A percentile compares a stretch with the other conserved stretches of the same genome.
Evolutionary conservation across 2,888 invertebrate genomes (phyloP).

Genomic region (Pyrochroa serraticornis): DNA sequence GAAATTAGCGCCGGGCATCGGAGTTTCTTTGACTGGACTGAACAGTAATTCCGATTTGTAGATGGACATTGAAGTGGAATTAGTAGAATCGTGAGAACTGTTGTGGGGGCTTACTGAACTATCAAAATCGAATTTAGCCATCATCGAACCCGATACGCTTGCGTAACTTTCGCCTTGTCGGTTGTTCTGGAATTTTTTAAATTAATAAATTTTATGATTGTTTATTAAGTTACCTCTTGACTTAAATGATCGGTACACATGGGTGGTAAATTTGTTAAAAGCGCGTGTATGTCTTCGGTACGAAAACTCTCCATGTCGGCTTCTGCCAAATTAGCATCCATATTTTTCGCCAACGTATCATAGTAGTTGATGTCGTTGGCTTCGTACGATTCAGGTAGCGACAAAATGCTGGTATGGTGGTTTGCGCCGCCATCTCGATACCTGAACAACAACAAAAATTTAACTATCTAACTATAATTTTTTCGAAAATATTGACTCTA

Average conservation of each 20-base stretch:
- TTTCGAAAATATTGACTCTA: no score
- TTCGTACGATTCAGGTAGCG: constrained; percentile 81
- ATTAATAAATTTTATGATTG: constrained; percentile 3
- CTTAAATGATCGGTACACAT: constrained; percentile 64
- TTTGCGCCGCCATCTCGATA: constrained; percentile 79
- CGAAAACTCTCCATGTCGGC: constrained; percentile 95
- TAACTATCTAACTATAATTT: no score
- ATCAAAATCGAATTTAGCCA: constrained; percentile 81
- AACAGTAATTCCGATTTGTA: constrained; percentile 91
- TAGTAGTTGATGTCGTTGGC: constrained; percentile 71
- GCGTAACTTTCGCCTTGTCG: constrained; percentile 83
- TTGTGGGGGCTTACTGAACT: constrained; percentile 76
- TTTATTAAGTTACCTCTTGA: constrained; percentile 53
- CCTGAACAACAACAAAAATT: constrained; percentile 52
- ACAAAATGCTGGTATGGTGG: constrained; percentile 81
- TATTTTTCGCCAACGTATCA: constrained; percentile 84
- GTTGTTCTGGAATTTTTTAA: constrained; percentile 66
- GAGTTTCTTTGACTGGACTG: constrained; percentile 85
- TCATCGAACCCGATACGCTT: constrained; percentile 80
- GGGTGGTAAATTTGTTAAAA: constrained; percentile 78
- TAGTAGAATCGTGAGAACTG: constrained; percentile 75
- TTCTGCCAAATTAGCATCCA: constrained; percentile 92
- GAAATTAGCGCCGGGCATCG: constrained; percentile 75
- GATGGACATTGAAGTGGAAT: constrained; percentile 84
- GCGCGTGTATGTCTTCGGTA: constrained; percentile 87